These are phyloP conservation scores for Neomonachus schauinslandi DNA, from an alignment of 2,113 vertebrate species.

Conservation along the genomic window DNA sequence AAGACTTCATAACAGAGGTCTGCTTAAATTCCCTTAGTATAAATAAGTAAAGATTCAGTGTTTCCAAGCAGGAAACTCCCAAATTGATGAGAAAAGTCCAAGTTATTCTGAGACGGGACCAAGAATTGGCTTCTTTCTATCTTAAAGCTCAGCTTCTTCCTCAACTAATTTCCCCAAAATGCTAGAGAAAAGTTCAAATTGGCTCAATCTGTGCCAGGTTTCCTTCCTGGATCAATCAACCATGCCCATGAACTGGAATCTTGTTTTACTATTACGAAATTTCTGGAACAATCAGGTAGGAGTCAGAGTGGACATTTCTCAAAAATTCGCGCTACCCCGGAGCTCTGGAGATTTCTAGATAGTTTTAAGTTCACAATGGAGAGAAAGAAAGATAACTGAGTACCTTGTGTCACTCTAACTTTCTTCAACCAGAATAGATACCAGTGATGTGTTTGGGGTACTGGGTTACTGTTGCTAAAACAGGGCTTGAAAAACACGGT, in stretches of 20 bases:
- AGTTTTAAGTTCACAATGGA: neutral
- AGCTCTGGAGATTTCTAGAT: neutral
- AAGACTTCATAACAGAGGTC: neutral
- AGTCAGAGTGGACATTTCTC: neutral
- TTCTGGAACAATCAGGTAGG: neutral
- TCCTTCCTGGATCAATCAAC: neutral
- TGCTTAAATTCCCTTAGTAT: neutral
- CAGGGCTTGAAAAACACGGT: neutral
- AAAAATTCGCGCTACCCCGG: neutral
- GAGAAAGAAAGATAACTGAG: neutral
- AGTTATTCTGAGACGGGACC: neutral
- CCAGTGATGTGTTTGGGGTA: neutral
- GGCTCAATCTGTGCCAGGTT: no score
- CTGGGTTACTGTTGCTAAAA: neutral
- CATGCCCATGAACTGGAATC: neutral
- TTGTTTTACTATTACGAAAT: neutral
- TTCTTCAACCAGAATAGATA: neutral
- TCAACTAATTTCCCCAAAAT: neutral
- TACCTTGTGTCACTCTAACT: neutral
- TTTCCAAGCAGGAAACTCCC: neutral
- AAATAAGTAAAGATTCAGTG: neutral
- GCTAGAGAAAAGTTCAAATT: neutral
- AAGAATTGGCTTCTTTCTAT: neutral
- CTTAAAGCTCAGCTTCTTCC: neutral
- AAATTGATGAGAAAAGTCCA: neutral